phyloP scores from a whole-genome alignment of 1,140 invertebrate genomes.

The Heliconius hewitsoni region DNA sequence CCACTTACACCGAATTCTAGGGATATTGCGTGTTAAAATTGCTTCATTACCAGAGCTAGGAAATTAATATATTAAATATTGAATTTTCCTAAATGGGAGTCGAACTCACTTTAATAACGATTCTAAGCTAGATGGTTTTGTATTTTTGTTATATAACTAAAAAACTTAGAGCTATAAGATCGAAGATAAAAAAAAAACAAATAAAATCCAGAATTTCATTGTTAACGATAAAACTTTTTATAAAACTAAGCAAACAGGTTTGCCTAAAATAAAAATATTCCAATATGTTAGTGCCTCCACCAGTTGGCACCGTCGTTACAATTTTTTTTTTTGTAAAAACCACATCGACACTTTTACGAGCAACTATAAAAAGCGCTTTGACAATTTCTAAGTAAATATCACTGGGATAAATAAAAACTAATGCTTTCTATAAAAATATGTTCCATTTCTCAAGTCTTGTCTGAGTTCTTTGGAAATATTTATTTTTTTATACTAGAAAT shows the following conservation, averaged over 20 bases:
- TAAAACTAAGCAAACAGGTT: not conserved
- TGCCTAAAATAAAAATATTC: constrained; percentile 19
- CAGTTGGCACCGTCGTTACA: constrained; percentile 28
- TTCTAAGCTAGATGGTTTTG: no score
- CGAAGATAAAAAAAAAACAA: not conserved
- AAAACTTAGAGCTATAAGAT: no score
- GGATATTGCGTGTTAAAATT: no score
- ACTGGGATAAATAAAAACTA: not conserved
- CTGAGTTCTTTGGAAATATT: not conserved
- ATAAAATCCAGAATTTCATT: not conserved
- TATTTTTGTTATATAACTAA: no score
- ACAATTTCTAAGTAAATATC: constrained; percentile 12
- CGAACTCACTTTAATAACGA: no score
- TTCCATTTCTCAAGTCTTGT: constrained; percentile 10
- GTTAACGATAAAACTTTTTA: not conserved
- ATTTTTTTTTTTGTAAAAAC: constrained; percentile 14
- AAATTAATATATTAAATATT: no score
- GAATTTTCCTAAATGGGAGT: no score
- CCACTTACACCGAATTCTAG: no score
- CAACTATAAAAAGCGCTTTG: constrained; percentile 15
- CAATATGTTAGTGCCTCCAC: constrained; percentile 23
- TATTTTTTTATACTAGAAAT: not conserved
- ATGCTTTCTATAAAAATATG: not conserved
- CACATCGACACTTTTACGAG: constrained; percentile 21
- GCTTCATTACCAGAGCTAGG: no score